phyloP scores from a whole-genome alignment of 2,797 vertebrate genomes.

The Florisuga fusca region DNA sequence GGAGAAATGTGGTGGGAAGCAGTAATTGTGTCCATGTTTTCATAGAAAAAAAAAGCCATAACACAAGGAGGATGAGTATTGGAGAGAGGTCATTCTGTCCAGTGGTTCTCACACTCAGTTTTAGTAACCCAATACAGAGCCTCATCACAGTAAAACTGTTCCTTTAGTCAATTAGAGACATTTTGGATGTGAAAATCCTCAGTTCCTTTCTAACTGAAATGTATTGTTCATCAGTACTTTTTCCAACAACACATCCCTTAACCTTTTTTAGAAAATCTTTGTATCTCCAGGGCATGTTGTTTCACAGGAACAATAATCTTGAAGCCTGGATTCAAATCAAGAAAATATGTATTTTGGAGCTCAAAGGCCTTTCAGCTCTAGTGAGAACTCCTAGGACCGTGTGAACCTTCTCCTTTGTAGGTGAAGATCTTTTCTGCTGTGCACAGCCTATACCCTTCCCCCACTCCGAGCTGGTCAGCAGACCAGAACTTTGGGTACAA shows the following conservation, averaged over 20 bases:
- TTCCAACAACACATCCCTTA: neutral
- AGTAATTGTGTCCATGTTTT: neutral
- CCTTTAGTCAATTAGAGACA: neutral
- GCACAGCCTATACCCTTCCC: neutral
- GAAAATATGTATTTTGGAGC: neutral
- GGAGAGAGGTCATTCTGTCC: conserved; percentile 15
- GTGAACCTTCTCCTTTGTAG: neutral
- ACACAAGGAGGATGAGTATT: neutral
- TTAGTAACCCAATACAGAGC: neutral
- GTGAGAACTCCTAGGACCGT: neutral
- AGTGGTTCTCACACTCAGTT: conserved; percentile 9
- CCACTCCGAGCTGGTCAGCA: neutral
- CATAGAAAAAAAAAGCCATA: neutral
- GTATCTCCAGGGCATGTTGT: neutral
- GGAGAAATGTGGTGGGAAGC: neutral
- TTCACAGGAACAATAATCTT: neutral
- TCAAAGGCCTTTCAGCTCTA: neutral
- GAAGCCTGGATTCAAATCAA: conserved; percentile 33
- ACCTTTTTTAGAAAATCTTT: neutral
- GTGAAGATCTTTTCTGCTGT: neutral
- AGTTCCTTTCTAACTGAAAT: neutral
- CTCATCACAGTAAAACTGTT: neutral
- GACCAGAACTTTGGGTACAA: neutral
- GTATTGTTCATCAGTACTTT: neutral
- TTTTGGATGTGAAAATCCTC: neutral